Base-by-base conservation (phyloP, 1,140 invertebrate species). In the Microplitis mediator region DNA sequence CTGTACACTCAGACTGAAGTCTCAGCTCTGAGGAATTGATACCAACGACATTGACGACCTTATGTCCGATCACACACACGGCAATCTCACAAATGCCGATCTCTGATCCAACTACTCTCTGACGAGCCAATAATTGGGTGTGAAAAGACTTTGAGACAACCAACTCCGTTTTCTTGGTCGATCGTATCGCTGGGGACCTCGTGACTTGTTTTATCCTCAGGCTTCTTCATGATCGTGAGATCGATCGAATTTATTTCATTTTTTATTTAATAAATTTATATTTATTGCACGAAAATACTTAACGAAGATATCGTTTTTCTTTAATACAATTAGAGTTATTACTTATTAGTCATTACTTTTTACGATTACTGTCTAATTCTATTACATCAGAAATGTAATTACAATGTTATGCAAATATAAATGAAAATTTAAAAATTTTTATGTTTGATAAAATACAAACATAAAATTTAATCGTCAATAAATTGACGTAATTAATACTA, bases 51-150 rank as follows among this genome's bases (percentile, higher is more conserved):
- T 58, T 58, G 56, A 58, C 56, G 56, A 58, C 56, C 14, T 58
- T 58, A 58, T 58, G 56, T 58, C 39, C 39, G 39, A 45, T 45
- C 39, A 6, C 39, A 9, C 39, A 45, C 6, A 45, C 39, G 39
- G 39, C 23, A 23, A 23, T 9, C 39, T 11, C 11, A 11, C 8
- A 11, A 45, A 45, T 23, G 16, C 5, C 56, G 23, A 16, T 31
- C 14, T 58, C 14, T 31, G 56, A 23, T 31, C 56, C 16, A 16
- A 31, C 13, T 54, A n/a, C 51, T 54, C 56, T 58, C 23, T 54
- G 52, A 69, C 16, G 39, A 60, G 68, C 50, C 75, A 75, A 78
- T 78, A 78, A 78, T 76, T 76, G 77, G 77, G 77, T 77, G 77
- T 74, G 74, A 78, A 79, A 70, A 68, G 73, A 69, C 74, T 60